Evolutionary conservation across 2,113 vertebrate genomes (phyloP).

Genomic region (Sinocyclocheilus rhinocerous): DNA sequence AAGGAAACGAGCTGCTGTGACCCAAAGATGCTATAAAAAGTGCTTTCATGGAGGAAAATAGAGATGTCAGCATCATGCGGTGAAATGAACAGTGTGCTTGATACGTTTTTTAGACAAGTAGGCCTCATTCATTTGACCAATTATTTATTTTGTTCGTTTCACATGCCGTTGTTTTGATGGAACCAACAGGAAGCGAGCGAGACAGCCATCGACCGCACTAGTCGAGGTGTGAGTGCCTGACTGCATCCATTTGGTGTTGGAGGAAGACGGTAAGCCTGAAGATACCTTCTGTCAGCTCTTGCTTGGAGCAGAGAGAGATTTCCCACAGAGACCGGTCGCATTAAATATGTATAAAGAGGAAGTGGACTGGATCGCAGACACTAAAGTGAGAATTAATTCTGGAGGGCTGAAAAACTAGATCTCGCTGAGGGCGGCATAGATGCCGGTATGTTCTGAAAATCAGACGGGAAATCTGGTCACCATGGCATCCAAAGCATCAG

Average conservation of each 20-base stretch:
- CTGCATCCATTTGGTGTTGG: background rate
- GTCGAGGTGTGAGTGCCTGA: background rate
- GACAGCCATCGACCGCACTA: background rate
- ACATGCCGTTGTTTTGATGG: background rate
- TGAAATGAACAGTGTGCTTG: background rate
- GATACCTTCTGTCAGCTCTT: conserved; percentile 27
- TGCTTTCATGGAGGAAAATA: conserved; percentile 16
- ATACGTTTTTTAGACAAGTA: background rate
- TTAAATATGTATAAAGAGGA: conserved; percentile 58
- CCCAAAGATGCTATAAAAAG: conserved; percentile 6
- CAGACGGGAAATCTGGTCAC: background rate
- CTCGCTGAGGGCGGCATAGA: background rate
- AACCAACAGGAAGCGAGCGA: background rate
- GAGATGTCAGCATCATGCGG: background rate
- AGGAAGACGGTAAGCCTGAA: conserved; percentile 15
- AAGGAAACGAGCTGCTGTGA: conserved; percentile 9
- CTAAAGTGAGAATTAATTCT: conserved; percentile 54
- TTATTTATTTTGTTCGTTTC: background rate
- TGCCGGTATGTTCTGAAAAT: background rate
- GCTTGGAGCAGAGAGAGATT: conserved; percentile 9
- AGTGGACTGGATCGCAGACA: conserved; percentile 50
- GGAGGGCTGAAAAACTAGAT: conserved; percentile 36
- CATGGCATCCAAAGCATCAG: background rate
- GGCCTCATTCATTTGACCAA: conserved; percentile 16
- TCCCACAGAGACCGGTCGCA: conserved; percentile 33